These are phyloP conservation scores for Dinoponera quadriceps DNA, from an alignment of 1,140 invertebrate genomes.

Conservation along the genomic window DNA sequence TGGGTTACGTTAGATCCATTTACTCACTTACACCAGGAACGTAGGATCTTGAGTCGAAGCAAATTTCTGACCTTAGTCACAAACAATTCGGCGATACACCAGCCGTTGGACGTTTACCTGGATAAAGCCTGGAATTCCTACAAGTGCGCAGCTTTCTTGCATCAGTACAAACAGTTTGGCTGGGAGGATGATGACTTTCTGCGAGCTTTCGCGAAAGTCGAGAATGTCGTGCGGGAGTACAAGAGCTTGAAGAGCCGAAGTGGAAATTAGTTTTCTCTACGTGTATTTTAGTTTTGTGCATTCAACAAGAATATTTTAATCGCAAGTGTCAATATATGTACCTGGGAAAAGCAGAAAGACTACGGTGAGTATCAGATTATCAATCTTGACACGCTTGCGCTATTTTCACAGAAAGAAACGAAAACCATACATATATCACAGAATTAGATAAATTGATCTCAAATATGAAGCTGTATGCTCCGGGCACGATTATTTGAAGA, in stretches of 20 bases:
- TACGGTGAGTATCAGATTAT: neutral
- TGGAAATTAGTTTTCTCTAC: conserved; percentile 16
- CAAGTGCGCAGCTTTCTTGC: conserved; percentile 85
- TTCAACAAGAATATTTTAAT: neutral
- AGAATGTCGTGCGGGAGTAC: conserved; percentile 84
- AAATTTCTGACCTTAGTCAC: conserved; percentile 84
- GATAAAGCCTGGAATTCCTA: conserved; percentile 85
- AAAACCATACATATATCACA: too few species aligned
- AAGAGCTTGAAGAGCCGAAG: conserved; percentile 75
- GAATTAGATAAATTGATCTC: neutral
- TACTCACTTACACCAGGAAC: conserved; percentile 81
- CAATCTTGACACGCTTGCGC: neutral
- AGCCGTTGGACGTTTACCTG: conserved; percentile 81
- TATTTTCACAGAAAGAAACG: neutral
- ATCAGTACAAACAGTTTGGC: conserved; percentile 86
- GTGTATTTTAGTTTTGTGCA: neutral
- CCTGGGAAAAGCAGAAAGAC: neutral
- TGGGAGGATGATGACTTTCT: conserved; percentile 85
- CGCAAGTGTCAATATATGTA: neutral
- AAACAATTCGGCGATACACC: conserved; percentile 83
- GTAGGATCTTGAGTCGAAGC: conserved; percentile 81
- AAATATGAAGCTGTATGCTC: neutral
- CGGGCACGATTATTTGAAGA: neutral
- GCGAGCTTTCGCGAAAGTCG: conserved; percentile 84
- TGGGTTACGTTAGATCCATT: conserved; percentile 83